Evolutionary conservation across 2,113 vertebrate genomes (phyloP).

Genomic region (Laticauda laticaudata): DNA sequence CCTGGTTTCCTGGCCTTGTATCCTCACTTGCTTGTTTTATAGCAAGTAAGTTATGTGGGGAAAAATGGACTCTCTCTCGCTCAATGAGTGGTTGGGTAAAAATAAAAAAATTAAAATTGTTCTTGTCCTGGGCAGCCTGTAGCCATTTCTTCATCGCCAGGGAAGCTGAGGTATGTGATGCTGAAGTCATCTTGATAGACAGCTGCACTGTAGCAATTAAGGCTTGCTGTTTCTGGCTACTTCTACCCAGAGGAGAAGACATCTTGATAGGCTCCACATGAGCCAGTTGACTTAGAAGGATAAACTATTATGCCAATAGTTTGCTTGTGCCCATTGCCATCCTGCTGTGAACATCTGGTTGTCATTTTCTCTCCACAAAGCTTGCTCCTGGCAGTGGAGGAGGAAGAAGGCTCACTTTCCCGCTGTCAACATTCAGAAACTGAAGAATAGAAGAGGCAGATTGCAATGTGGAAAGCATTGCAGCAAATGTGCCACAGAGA

Average conservation of each 20-base stretch:
- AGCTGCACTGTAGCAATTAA: constrained; percentile 24
- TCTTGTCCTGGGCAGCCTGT: background rate
- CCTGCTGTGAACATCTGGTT: constrained; percentile 36
- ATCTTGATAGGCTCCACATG: constrained; percentile 9
- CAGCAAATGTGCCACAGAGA: constrained; percentile 40
- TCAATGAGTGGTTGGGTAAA: background rate
- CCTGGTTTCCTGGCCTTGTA: background rate
- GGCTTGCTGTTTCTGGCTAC: background rate
- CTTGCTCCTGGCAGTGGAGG: background rate
- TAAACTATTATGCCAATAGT: constrained; percentile 7
- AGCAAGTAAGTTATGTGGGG: background rate
- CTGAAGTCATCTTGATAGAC: constrained; percentile 7
- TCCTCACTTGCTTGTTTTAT: background rate
- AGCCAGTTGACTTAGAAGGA: constrained; percentile 11
- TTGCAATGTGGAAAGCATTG: constrained; percentile 22
- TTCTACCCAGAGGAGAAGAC: constrained; percentile 11
- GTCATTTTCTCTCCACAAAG: constrained; percentile 18
- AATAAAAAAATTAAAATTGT: background rate
- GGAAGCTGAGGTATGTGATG: background rate
- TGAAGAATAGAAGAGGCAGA: constrained; percentile 18
- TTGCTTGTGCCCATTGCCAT: constrained; percentile 6
- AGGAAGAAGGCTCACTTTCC: background rate
- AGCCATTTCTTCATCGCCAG: background rate
- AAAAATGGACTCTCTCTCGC: background rate
- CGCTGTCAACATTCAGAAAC: background rate